These are phyloP conservation scores for Holothuria leucospilota DNA, from an alignment of 53 echinoderm and acorn worm genomes.

Conservation along the genomic window DNA sequence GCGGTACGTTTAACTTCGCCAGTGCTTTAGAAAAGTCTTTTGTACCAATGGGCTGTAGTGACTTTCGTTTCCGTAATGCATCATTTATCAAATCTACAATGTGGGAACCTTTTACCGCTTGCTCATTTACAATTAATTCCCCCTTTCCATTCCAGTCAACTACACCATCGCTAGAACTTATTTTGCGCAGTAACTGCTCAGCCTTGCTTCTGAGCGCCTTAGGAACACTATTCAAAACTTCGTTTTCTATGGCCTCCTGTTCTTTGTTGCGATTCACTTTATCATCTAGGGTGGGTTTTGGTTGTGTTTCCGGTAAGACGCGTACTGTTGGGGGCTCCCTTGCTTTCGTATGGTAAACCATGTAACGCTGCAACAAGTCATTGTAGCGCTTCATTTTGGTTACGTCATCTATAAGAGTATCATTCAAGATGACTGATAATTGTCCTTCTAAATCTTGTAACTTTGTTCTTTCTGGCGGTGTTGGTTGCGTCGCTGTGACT, in stretches of 20 bases:
- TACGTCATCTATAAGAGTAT: no score
- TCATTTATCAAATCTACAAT: slow-evolving; percentile 60
- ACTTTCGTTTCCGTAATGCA: no score
- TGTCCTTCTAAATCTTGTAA: neutral
- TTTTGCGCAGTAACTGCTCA: neutral
- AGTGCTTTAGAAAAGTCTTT: slow-evolving; percentile 30
- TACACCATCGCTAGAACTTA: neutral
- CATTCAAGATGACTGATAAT: no score
- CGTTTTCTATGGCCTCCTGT: slow-evolving; percentile 13
- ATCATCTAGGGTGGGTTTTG: no score
- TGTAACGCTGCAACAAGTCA: neutral
- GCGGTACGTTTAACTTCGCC: neutral
- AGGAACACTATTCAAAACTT: slow-evolving; percentile 32
- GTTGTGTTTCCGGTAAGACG: no score
- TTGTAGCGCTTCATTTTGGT: no score
- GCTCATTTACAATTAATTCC: slow-evolving; percentile 40
- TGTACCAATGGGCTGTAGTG: slow-evolving; percentile 40
- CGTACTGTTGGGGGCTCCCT: no score
- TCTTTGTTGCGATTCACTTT: no score
- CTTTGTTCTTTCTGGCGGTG: neutral
- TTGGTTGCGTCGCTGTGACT: neutral
- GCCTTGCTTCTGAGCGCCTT: slow-evolving; percentile 3
- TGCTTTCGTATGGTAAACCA: neutral
- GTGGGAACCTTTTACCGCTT: slow-evolving; percentile 41
- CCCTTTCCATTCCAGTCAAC: slow-evolving; percentile 20